phyloP scores from a whole-genome alignment of 2,888 invertebrate species.

The Linnaemya vulpina region DNA sequence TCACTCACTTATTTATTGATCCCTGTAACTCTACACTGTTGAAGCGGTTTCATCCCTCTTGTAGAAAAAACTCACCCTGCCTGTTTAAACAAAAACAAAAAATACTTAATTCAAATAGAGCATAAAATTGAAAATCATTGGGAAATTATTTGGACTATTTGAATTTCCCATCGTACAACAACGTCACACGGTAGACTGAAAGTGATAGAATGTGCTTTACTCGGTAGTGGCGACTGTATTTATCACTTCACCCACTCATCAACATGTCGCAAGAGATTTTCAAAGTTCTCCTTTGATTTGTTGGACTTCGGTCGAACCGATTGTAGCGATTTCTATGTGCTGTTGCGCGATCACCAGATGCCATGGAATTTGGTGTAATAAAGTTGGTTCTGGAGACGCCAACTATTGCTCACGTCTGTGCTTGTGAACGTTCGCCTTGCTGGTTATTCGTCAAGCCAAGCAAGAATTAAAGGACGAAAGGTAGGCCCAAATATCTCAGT shows the following conservation, averaged over 20 bases:
- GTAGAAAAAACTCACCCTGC: slow-evolving; percentile 14
- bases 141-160: slow-evolving; percentile 73
- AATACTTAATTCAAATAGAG: slow-evolving; percentile 61
- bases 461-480: too few relatives aligned
- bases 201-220: slow-evolving; percentile 13
- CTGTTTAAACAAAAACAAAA: slow-evolving; percentile 35
- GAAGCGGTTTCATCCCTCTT: slow-evolving; percentile 42
- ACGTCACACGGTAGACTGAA: slow-evolving; percentile 9
- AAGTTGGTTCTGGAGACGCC: too few relatives aligned
- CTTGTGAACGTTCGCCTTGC: too few relatives aligned
- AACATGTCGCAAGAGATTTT: too few relatives aligned
- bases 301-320: too few relatives aligned
- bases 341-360: too few relatives aligned
- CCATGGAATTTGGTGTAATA: too few relatives aligned
- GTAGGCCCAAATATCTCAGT: too few relatives aligned
- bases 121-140: slow-evolving; percentile 58
- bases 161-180: slow-evolving; percentile 77
- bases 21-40: slow-evolving; percentile 49
- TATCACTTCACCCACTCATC: not conserved
- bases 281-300: too few relatives aligned
- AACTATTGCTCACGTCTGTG: too few relatives aligned
- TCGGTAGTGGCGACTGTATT: not conserved
- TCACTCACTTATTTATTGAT: slow-evolving; percentile 28
- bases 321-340: too few relatives aligned
- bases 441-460: too few relatives aligned